phyloP scores from a whole-genome alignment of 2,888 invertebrate species.

The Catocala fraxini region DNA sequence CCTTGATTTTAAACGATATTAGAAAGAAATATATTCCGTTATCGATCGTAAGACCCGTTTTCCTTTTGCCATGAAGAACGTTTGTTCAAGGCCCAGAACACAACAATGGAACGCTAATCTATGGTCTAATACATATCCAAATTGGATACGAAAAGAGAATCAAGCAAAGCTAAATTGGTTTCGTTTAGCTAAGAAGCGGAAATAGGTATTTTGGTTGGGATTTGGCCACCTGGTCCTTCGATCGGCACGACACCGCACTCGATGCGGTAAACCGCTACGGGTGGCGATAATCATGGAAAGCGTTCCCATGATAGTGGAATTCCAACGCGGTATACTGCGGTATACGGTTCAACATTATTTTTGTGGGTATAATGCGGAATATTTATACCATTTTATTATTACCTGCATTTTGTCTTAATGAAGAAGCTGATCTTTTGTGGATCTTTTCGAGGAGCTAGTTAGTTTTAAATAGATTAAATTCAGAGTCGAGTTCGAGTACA shows the following conservation, averaged over 20 bases:
- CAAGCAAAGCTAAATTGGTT: slow-evolving; percentile 1
- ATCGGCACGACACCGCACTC: neutral
- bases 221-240: slow-evolving; percentile 1
- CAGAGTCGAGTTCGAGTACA: too few relatives aligned
- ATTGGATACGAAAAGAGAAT: neutral
- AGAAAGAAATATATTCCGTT: too few relatives aligned
- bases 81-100: neutral
- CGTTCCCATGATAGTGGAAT: neutral
- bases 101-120: neutral
- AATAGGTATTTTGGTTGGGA: neutral
- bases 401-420: too few relatives aligned
- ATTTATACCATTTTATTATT: too few relatives aligned
- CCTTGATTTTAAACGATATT: too few relatives aligned
- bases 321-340: too few relatives aligned
- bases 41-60: too few relatives aligned
- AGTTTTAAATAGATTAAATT: too few relatives aligned
- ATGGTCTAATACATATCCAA: neutral
- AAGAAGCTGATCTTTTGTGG: too few relatives aligned
- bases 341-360: too few relatives aligned
- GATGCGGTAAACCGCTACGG: neutral
- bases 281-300: neutral
- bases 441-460: too few relatives aligned
- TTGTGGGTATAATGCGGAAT: too few relatives aligned
- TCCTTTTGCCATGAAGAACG: neutral
- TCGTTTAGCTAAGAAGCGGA: neutral